Percentiles rank a stretch among this genome's conserved stretches.
These are phyloP conservation scores for Zaprionus ghesquierei DNA, from an alignment of 1,140 invertebrate species.

Conservation along the genomic window DNA sequence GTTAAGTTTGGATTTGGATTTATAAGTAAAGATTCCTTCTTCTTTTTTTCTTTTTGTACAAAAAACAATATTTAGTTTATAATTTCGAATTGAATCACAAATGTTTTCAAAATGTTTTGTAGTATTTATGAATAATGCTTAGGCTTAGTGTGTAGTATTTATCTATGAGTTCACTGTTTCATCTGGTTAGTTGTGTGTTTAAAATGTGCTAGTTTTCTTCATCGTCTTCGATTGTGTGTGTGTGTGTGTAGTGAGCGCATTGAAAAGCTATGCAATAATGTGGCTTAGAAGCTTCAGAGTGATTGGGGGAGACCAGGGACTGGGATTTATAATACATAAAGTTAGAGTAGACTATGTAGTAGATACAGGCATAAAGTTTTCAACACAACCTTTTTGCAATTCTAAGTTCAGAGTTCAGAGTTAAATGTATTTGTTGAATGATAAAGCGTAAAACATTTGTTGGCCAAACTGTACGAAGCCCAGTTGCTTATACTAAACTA, in stretches of 20 bases:
- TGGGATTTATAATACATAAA: constrained; percentile 18
- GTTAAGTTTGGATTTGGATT: constrained; percentile 48
- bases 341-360: constrained; percentile 2
- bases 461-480: constrained; percentile 18
- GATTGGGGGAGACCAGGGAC: constrained; percentile 33
- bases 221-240: constrained; percentile 2
- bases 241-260: constrained; percentile 37
- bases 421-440: constrained; percentile 28
- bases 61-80: constrained; percentile 56
- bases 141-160: constrained; percentile 46
- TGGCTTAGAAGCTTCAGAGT: constrained; percentile 29
- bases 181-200: constrained; percentile 24
- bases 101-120: constrained; percentile 68
- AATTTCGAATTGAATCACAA: constrained; percentile 78
- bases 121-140: constrained; percentile 57
- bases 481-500: constrained; percentile 52
- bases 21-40: constrained; percentile 39
- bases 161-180: constrained; percentile 23
- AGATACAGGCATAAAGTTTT: constrained; percentile 67
- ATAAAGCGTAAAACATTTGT: constrained; percentile 52
- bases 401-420: constrained; percentile 39
- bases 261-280: constrained; percentile 59
- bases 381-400: constrained; percentile 66
- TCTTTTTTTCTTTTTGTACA: constrained; percentile 30
- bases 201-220: constrained; percentile 45